phyloP scores from a whole-genome alignment of 1,140 invertebrate genomes.

The Euglossa dilemma region DNA sequence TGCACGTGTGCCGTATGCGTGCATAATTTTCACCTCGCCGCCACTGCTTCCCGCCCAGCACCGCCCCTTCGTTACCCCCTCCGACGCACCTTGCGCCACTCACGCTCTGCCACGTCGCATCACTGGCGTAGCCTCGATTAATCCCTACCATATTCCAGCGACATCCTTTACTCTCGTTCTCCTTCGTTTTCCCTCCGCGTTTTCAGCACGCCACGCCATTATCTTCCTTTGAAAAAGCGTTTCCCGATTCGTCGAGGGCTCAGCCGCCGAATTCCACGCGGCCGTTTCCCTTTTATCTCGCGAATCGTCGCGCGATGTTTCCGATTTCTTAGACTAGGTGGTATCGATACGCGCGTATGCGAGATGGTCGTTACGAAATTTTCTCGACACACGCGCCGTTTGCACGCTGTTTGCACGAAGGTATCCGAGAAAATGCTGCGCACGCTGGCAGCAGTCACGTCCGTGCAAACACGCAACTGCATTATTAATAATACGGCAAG shows the following conservation, averaged over 20 bases:
- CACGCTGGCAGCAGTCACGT: slow-evolving; percentile 9
- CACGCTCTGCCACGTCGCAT: slow-evolving; percentile 30
- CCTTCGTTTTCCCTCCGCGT: too few species aligned
- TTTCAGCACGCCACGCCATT: not conserved
- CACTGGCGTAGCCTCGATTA: slow-evolving; percentile 65
- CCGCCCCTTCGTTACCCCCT: slow-evolving; percentile 14
- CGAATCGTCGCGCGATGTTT: not conserved
- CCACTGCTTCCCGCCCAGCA: not conserved
- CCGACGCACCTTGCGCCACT: slow-evolving; percentile 23
- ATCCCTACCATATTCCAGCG: slow-evolving; percentile 76
- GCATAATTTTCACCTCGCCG: slow-evolving; percentile 71
- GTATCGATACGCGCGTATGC: not conserved
- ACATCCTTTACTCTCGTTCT: not conserved
- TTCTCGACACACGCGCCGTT: not conserved
- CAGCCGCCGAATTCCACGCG: too few species aligned
- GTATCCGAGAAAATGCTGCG: slow-evolving; percentile 17
- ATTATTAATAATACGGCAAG: slow-evolving; percentile 39
- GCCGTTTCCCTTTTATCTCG: not conserved
- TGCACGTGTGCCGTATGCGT: slow-evolving; percentile 65
- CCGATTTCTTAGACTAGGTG: not conserved
- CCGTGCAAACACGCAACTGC: slow-evolving; percentile 32
- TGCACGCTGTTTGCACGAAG: slow-evolving; percentile 9
- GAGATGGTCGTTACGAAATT: slow-evolving; percentile 13
- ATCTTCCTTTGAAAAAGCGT: not conserved
- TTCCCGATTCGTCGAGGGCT: not conserved